These are phyloP conservation scores for Eupristina koningsbergeri DNA, from an alignment of 1,140 invertebrate genomes.

Conservation along the genomic window DNA sequence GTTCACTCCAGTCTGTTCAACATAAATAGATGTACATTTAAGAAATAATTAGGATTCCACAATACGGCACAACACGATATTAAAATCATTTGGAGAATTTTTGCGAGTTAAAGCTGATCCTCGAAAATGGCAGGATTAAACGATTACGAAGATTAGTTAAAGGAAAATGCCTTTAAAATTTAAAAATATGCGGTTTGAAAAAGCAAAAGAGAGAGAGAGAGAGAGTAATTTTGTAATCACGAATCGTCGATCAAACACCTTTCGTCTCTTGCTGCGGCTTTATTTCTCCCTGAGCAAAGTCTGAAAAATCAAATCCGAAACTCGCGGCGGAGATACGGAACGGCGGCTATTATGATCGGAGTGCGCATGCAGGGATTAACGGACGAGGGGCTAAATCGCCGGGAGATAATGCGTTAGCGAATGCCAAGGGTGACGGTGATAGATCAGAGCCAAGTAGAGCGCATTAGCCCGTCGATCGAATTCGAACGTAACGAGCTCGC, in stretches of 20 bases:
- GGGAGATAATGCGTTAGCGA: too few species aligned
- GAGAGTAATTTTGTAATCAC: too few species aligned
- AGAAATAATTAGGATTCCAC: neutral
- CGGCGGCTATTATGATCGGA: neutral
- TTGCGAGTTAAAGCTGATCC: neutral
- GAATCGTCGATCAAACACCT: conserved; percentile 7
- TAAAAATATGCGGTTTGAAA: too few species aligned
- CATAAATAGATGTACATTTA: neutral
- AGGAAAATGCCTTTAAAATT: neutral
- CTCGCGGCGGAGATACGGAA: neutral
- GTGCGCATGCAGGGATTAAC: neutral
- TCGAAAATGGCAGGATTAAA: neutral
- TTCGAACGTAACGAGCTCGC: too few species aligned
- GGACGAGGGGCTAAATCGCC: too few species aligned
- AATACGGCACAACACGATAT: neutral
- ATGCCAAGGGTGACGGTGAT: too few species aligned
- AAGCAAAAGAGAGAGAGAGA: too few species aligned
- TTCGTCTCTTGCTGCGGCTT: too few species aligned
- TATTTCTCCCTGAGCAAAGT: neutral
- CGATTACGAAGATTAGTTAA: neutral
- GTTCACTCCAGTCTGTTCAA: neutral
- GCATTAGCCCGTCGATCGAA: too few species aligned
- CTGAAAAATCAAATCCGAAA: conserved; percentile 10
- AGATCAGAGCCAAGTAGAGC: too few species aligned
- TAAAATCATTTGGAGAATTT: neutral